These are phyloP conservation scores for Drosophila tropicalis DNA, from an alignment of 1,140 invertebrate species.

Conservation along the genomic window DNA sequence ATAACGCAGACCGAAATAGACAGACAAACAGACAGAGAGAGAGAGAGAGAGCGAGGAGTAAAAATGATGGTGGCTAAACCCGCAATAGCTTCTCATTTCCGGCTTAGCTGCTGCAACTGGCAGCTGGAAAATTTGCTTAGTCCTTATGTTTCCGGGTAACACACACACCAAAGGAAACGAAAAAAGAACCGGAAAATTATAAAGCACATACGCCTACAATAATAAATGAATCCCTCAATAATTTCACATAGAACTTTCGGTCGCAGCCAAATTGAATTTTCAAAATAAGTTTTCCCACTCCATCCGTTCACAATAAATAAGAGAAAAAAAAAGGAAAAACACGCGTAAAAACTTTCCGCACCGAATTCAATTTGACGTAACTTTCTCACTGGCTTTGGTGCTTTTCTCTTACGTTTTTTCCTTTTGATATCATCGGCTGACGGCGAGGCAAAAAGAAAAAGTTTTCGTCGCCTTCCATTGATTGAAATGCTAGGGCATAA, in stretches of 20 bases:
- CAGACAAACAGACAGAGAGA: constrained; percentile 15
- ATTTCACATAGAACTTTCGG: constrained; percentile 48
- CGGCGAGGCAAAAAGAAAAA: constrained; percentile 30
- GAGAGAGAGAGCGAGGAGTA: not conserved
- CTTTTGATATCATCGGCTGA: constrained; percentile 56
- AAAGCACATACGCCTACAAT: constrained; percentile 61
- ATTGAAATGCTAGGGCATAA: constrained; percentile 62
- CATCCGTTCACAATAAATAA: constrained; percentile 24
- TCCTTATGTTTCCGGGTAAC: constrained; percentile 45
- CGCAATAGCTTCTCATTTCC: constrained; percentile 65
- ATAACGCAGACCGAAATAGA: constrained; percentile 45
- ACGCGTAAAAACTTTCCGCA: constrained; percentile 50
- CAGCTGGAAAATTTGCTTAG: constrained; percentile 57
- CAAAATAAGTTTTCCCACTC: constrained; percentile 6
- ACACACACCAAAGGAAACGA: too few relatives aligned
- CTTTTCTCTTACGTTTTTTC: constrained; percentile 48
- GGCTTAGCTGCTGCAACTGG: constrained; percentile 67
- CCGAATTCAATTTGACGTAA: constrained; percentile 73
- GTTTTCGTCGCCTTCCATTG: constrained; percentile 56
- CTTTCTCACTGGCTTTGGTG: constrained; percentile 44
- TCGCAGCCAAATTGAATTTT: constrained; percentile 12
- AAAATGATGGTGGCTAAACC: constrained; percentile 62
- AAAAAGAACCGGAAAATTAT: constrained; percentile 30
- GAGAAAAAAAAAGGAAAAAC: constrained; percentile 30
- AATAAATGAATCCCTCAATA: constrained; percentile 57